phyloP scores from a whole-genome alignment of 2,797 vertebrate genomes.

The Acanthornis magna region DNA sequence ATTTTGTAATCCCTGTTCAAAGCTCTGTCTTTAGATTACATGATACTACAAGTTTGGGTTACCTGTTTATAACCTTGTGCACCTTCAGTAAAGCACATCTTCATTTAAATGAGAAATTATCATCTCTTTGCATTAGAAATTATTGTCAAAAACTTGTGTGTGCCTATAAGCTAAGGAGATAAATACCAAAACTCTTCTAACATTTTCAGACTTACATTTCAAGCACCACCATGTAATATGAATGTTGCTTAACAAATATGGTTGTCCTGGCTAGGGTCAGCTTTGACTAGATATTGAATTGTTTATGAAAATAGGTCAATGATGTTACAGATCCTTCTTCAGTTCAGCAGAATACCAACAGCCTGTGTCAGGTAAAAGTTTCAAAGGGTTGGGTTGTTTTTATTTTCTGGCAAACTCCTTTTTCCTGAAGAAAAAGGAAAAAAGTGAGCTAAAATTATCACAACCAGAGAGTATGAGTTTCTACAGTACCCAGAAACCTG shows the following conservation, averaged over 20 bases:
- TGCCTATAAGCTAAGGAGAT: background rate
- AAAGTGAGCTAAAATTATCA: background rate
- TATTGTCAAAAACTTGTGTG: background rate
- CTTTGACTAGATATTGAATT: background rate
- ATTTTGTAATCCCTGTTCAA: background rate
- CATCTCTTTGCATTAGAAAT: background rate
- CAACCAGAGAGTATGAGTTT: background rate
- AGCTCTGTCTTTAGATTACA: background rate
- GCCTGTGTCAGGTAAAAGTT: background rate
- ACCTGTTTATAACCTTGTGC: background rate
- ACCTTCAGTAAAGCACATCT: background rate
- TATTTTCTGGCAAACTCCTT: background rate
- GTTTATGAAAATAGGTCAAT: background rate
- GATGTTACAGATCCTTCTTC: background rate
- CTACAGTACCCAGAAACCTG: background rate
- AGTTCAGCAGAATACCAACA: background rate
- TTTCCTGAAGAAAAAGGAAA: background rate
- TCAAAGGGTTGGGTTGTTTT: background rate
- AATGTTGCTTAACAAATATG: background rate
- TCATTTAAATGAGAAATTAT: background rate
- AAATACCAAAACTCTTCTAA: background rate
- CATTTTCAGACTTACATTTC: background rate
- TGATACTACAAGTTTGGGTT: background rate
- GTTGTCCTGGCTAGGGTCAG: background rate
- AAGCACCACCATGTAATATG: background rate